Evolutionary conservation across 2,797 vertebrate genomes (phyloP), one percentile per base, ranked within the genome.

Genomic region (Pterois miles): DNA sequence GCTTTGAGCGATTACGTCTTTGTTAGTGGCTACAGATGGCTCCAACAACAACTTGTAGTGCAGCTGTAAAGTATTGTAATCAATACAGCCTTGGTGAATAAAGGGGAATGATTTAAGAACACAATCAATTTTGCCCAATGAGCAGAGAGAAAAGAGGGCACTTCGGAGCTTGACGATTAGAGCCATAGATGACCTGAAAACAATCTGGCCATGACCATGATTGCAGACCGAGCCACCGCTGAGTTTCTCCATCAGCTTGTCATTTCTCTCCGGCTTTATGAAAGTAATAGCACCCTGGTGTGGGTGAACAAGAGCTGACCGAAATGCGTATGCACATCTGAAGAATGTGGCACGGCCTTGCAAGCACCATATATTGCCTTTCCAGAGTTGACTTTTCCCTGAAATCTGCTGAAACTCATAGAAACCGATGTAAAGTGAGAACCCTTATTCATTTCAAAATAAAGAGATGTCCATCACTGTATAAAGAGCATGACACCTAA

Each of bases 1-100:
- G 81, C 82, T 90, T 90, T 90, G 89, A 93, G 84, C 82, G 91
- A 94, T 94, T 92, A 90, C 59, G 59, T 88, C 90, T 92, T 91
- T 94, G 93, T 93, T 91, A 85, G 89, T 65, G 72, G 71, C 86
- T 89, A 88, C 84, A 87, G 91, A 92, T 38, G 84, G 82, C 74
- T 40, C 83, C 82, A 68, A 86, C 86, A 74, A 82, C 74, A 86
- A 86, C 88, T 82, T 74, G 81, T 81, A 79, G 80, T 78, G 83
- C 59, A 81, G 86, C 89, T 82, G 76, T 80, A 86, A 89, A 90
- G 82, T 81, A 90, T 81, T 89, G 75, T 86, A 82, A 94, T 94
- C 93, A 82, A 92, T 91, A 90, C 57, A 46, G 85, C 62, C 80
- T 78, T 81, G 89, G 83, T 88, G 85, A 89, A 91, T 90, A 87